Base-by-base conservation (phyloP, 2,888 invertebrate genomes). In the Epistrophe eligans region DNA sequence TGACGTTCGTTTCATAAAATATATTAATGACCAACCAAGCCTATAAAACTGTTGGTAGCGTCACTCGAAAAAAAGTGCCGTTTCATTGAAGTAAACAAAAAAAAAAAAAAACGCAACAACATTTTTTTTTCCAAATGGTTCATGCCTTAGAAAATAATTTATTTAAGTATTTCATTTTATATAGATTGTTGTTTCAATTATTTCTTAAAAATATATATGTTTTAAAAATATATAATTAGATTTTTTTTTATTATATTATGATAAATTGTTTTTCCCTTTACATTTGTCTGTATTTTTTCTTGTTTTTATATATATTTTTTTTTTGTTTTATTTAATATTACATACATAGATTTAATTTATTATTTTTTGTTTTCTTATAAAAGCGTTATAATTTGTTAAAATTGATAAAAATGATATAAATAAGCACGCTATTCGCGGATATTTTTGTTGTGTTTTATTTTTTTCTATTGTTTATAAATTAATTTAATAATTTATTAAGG, bases 91-190 rank as follows among this genome's bases (percentile, higher is more conserved):
- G 24, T 24, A 24, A 24, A 24, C 24, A 24, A 24, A 1, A 24
- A 32, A 2, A 28, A 32, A 32, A 32, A 35, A 15, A 15, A 24
- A 52, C 13, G 52, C 52, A 57, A 66, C n/a, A 1, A 32, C 4
- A n/a, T n/a, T 55, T 57, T 73, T 77, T 85, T 82, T 57, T 82
- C 87, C 87, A 87, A 87, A 87, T 83, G 77, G 77, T 87, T 88
- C 81, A 88, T 89, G 76, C 83, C 85, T 88, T 89, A 88, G 85
- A 89, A 89, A 89, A 88, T 89, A 88, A 72, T 88, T 88, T 80
- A 88, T 89, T 89, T 88, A 83, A 82, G 87, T 88, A 81, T 88
- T 81, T 80, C 77, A 66, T 79, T 79, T 81, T 79, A 85, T 81
- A 82, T 81, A 74, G 70, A 57, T 81, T 81, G 66, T 77, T 70